These are phyloP conservation scores for Conus canariensis DNA, from an alignment of 2,888 invertebrate genomes.

Conservation along the genomic window DNA sequence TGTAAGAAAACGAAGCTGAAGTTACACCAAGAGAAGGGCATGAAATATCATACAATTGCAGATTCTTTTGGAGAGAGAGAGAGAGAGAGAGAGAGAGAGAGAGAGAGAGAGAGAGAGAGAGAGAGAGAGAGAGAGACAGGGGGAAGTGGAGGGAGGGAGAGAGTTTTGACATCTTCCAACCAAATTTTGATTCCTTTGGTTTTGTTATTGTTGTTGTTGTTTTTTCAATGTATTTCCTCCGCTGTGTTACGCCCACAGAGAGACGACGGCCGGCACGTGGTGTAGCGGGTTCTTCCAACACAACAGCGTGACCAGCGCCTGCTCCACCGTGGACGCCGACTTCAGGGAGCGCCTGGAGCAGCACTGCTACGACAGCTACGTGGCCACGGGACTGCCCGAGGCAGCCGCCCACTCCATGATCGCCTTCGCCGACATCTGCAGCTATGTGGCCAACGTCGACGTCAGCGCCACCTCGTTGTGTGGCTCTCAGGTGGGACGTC, in stretches of 20 bases:
- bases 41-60: too few species aligned
- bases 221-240: too few species aligned
- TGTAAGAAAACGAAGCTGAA: too few species aligned
- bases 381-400: not conserved
- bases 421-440: not conserved
- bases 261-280: not conserved
- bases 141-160: too few species aligned
- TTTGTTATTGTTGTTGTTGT: too few species aligned
- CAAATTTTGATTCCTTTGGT: too few species aligned
- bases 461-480: not conserved
- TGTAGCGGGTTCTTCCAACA: slow-evolving; percentile 21
- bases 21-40: too few species aligned
- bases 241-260: not conserved
- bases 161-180: too few species aligned
- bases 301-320: not conserved
- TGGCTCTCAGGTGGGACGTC: not conserved
- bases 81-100: too few species aligned
- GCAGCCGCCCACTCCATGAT: slow-evolving; percentile 1
- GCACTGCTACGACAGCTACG: slow-evolving; percentile 19
- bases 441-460: not conserved
- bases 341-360: slow-evolving; percentile 17
- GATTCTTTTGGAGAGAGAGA: too few species aligned
- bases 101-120: too few species aligned
- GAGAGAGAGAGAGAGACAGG: too few species aligned
- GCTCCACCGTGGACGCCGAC: slow-evolving; percentile 10